Base-by-base conservation (phyloP, 2,113 vertebrate genomes). In the Carassius auratus region DNA sequence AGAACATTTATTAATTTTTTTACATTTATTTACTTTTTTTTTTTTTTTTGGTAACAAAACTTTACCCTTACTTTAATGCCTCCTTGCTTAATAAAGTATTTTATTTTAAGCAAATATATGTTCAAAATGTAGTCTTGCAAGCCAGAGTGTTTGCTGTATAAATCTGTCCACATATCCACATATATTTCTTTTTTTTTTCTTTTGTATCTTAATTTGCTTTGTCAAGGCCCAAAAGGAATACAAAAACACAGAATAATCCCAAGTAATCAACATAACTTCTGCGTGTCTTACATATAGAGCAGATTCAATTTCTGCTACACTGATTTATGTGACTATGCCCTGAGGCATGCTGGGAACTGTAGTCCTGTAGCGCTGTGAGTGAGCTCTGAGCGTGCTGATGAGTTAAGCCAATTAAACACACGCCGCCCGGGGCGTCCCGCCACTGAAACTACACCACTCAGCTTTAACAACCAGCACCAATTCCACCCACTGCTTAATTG, bases 381-480 rank as follows among this genome's bases (percentile, higher is more conserved):
- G 17, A 73, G 71, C 77, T 75, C 59, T 80, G 85, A 69, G 62
- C 80, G 55, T 88, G 89, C 91, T 92, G 89, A 92, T 84, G 73
- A 89, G 71, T 87, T 74, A 85, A 75, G 26, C 80, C 80, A 64
- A 85, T 86, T 85, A 87, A 87, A 76, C 52, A 78, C 88, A 86
- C 89, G 86, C 89, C 80, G 86, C 88, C 89, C 84, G 74, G 30
- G 59, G 92, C 86, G 75, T 87, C 84, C 81, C 89, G 86, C 88
- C 83, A 91, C 90, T 52, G 91, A 93, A 92, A 89, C 85, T 59
- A 87, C 84, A 87, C 78, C 93, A 91, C 90, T 83, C 86, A 59
- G 85, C 80, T 90, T 87, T 91, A 91, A 92, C 87, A 89, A 90
- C 87, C 83, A 87, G 86, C 62, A 78, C 84, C 69, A 81, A 83